Base-by-base conservation (phyloP, 2,113 vertebrate species). In the Meriones unguiculatus region DNA sequence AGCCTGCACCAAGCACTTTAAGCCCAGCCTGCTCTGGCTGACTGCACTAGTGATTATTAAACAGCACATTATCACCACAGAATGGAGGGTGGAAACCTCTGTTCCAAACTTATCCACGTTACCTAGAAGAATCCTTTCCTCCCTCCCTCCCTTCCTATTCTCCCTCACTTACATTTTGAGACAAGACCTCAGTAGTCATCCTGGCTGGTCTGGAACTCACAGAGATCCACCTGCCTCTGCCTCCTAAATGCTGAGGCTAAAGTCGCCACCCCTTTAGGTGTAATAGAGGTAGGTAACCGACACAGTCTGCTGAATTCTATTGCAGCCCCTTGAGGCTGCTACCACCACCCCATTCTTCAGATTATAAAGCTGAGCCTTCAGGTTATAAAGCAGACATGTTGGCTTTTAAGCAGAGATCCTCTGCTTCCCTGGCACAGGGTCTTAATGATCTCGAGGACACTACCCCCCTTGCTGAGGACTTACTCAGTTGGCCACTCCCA, bases 341-440 rank as follows among this genome's bases (percentile, higher is more conserved):
- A 7, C 38, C 62, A 0, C 64, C 35, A 67, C 25, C 72, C n/a
- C 52, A 22, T 30, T 62, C 73, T 95, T 30, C 77, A 54, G 28
- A 35, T 90, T 62, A 24, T 35, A 67, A 94, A 87, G 82, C 73
- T 10, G 78, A 94, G 54, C n/a, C 59, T 90, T 80, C n/a, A n/a
- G n/a, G n/a, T 65, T 14, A 85, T 87, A 20, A 85, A 50, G 6
- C 50, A 30, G 77, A 54, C 28, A 18, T 52, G 32, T 41, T 65
- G 25, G 22, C 73, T 32, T 7, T 81, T 38, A 80, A 78, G 77
- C 54, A n/a, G 4, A 8, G 25, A 50, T 28, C 75, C 67, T 76
- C 67, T 69, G 54, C 54, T 84, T 94, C 70, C 38, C 78, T 32
- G n/a, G 69, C 32, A 70, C 41, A 50, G 32, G 75, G 38, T 94